These are phyloP conservation scores for Philotrypesis tridentata DNA, from an alignment of 1,140 invertebrate genomes.

Conservation along the genomic window DNA sequence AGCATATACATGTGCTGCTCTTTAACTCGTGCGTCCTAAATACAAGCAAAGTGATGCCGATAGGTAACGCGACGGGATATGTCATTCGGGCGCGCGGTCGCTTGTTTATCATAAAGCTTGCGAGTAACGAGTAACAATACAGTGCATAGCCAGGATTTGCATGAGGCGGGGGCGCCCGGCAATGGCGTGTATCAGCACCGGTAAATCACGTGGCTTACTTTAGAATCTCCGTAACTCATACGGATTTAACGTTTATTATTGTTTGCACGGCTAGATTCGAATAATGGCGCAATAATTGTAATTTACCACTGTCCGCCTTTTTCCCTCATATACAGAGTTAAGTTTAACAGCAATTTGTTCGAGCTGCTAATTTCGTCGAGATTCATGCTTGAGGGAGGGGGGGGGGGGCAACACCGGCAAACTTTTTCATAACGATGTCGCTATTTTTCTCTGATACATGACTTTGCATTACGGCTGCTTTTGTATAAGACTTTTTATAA, in stretches of 20 bases:
- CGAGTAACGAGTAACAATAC: slow-evolving; percentile 1
- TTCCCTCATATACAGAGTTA: background rate
- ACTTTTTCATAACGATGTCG: background rate
- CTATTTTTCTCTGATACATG: background rate
- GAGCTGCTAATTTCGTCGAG: background rate
- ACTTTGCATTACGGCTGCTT: no score
- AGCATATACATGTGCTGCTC: background rate
- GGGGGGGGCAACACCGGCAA: no score
- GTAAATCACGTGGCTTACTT: slow-evolving; percentile 14
- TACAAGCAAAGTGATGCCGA: background rate
- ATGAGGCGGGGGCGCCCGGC: no score
- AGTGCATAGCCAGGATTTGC: background rate
- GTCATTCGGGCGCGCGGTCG: background rate
- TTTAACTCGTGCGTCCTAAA: background rate
- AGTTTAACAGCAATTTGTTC: background rate
- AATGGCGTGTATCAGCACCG: background rate
- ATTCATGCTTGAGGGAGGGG: background rate
- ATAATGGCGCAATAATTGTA: background rate
- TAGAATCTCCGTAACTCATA: slow-evolving; percentile 8
- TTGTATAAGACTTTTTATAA: no score
- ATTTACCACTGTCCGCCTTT: background rate
- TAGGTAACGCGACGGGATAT: background rate
- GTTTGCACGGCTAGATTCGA: background rate
- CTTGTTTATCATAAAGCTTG: slow-evolving; percentile 22
- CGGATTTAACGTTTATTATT: slow-evolving; percentile 3